phyloP scores from a whole-genome alignment of 1,140 invertebrate species.

The Ridgeia piscesae region DNA sequence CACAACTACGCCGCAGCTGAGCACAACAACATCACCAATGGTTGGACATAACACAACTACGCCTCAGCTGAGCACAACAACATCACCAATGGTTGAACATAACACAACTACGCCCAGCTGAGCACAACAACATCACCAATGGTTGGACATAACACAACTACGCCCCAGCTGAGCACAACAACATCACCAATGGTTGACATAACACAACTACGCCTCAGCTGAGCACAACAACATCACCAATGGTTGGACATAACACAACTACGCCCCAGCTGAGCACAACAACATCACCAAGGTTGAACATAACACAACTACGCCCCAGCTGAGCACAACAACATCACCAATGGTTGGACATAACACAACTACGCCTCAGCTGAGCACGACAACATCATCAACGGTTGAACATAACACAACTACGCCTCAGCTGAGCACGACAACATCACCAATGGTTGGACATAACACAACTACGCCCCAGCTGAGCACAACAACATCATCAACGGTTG shows the following conservation, averaged over 20 bases:
- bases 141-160: background rate
- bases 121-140: background rate
- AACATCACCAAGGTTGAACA: background rate
- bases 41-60: background rate
- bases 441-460: no score
- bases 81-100: background rate
- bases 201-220: background rate
- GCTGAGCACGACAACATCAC: no score
- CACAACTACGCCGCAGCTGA: background rate
- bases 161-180: background rate
- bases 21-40: background rate
- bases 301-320: background rate
- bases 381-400: background rate
- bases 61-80: background rate
- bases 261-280: background rate
- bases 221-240: background rate
- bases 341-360: background rate
- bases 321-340: background rate
- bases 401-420: no score
- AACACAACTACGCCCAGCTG: no score
- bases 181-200: background rate
- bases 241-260: background rate
- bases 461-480: no score
- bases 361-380: background rate
- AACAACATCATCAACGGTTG: no score